Base-by-base conservation (phyloP, 2,888 invertebrate genomes). In the Patella pellucida region DNA sequence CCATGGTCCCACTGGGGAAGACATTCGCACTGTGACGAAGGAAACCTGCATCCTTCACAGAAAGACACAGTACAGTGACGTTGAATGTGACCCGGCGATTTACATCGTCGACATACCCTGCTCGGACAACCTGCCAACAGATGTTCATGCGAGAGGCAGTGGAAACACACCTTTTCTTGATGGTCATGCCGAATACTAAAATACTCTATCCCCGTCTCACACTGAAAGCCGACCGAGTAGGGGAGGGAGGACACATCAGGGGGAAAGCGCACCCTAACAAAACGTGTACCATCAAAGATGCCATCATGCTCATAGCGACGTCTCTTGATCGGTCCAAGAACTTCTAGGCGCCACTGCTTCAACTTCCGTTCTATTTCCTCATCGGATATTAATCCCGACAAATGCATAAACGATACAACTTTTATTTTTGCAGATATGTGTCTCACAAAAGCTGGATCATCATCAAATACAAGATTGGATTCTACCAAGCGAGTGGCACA, bases 51-150 rank as follows among this genome's bases (percentile, higher is more conserved):
- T 7, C n/a, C 54, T 54, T 9, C 54, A 54, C 54, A 54, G 1
- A n/a, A 3, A 4, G n/a, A 54, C 15, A 54, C 54, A 54, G 54
- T 15, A 7, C 54, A 54, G n/a, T 54, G 54, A 2, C 62, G 62
- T 23, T 62, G 62, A 62, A 62, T 62, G 12, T 62, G 62, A 16
- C 62, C 62, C 4, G n/a, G 5, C 16, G 4, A 12, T 11, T 15
- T 62, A 23, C 62, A 62, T 62, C 62, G 62, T 62, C 62, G n/a
- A 62, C 62, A 62, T n/a, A 62, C n/a, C 23, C 62, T 62, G 9
- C 19, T 62, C 7, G 62, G 62, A 62, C 62, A 62, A 1, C 23
- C 23, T 12, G 19, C 62, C 11, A 12, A 3, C 11, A 62, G 19
- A 62, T 62, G 62, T 1, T 23, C 62, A 16, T 19, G 62, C 23